phyloP scores from a whole-genome alignment of 2,113 vertebrate species.

The Rhinoderma darwinii region DNA sequence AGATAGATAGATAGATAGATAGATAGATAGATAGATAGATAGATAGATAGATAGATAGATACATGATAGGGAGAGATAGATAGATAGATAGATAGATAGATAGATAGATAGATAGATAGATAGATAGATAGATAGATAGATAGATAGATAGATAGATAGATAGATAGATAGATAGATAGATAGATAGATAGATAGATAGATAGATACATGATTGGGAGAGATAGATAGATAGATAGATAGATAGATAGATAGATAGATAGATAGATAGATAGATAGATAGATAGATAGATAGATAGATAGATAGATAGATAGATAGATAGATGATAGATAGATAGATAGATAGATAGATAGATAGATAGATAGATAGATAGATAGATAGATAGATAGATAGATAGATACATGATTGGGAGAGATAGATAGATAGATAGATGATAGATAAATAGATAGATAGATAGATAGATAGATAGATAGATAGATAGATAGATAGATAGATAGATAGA shows the following conservation, averaged over 20 bases:
- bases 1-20: not conserved
- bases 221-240: too few relatives aligned
- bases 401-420: not conserved
- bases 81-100: constrained; percentile 30
- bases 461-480: too few relatives aligned
- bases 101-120: constrained; percentile 14
- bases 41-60: not conserved
- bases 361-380: not conserved
- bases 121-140: constrained; percentile 27
- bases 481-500: too few relatives aligned
- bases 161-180: not conserved
- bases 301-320: not conserved
- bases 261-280: not conserved
- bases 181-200: not conserved
- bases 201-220: too few relatives aligned
- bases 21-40: not conserved
- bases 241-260: not conserved
- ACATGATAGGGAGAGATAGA: too few relatives aligned
- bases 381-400: not conserved
- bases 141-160: not conserved
- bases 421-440: not conserved
- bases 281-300: constrained; percentile 20
- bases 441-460: constrained; percentile 15
- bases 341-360: too few relatives aligned
- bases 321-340: too few relatives aligned